Percentiles rank a stretch among this genome's conserved stretches.
phyloP scores from a whole-genome alignment of 2,797 vertebrate genomes.

The Mus spretus region DNA sequence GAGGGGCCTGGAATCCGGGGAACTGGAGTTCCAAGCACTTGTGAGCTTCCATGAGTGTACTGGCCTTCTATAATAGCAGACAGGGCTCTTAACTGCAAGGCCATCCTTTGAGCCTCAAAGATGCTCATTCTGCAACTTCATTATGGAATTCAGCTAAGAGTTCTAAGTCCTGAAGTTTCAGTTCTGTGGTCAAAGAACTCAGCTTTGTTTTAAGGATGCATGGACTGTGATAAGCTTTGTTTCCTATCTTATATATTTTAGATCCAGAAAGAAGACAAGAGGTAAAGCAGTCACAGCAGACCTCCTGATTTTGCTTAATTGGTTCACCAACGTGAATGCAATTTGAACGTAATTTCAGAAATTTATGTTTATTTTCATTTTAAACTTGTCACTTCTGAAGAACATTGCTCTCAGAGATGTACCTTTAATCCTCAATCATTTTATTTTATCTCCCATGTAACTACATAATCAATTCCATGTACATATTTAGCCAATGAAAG shows the following conservation, averaged over 20 bases:
- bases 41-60: background rate
- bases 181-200: background rate
- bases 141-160: background rate
- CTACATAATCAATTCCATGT: slow-evolving; percentile 41
- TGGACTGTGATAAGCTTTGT: background rate
- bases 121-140: background rate
- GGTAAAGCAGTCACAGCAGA: background rate
- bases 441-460: slow-evolving; percentile 25
- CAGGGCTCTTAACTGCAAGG: background rate
- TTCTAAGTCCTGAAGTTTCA: background rate
- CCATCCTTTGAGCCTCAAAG: background rate
- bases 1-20: background rate
- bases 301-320: background rate
- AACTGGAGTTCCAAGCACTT: background rate
- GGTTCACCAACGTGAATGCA: background rate
- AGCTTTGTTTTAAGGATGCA: background rate
- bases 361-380: slow-evolving; percentile 44
- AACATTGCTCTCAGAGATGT: background rate
- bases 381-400: background rate
- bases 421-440: slow-evolving; percentile 33
- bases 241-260: background rate
- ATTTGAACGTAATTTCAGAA: slow-evolving; percentile 34
- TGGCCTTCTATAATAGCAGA: background rate
- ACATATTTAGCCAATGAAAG: slow-evolving; percentile 45
- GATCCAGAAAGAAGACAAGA: slow-evolving; percentile 18